Evolutionary conservation across 2,888 invertebrate genomes (phyloP), one percentile per base, ranked within the genome.

Genomic region (Palloptera scutellata): DNA sequence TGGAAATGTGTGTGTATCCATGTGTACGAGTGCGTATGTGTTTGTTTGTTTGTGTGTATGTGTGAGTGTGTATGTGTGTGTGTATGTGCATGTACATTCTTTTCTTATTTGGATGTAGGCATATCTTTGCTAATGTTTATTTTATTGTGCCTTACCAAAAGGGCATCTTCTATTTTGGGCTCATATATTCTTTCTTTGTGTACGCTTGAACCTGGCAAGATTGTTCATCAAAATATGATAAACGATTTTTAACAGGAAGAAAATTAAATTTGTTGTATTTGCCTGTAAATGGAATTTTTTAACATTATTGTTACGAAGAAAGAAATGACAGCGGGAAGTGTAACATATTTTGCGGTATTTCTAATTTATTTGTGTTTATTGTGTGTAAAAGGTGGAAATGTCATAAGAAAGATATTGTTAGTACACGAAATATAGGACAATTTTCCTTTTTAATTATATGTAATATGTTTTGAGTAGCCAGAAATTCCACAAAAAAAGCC

Each of bases 171-270:
- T 40, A 19, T 57, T 61, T 59, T 51, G 30, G 43, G 63, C 53
- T 52, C 20, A 57, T 20, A 43, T 40, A 59, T 51, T 51, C 42
- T 30, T 40, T 15, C 57, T 20, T 19, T 17, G 13, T n/a, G 54
- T 19, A 54, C 54, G 51, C 61, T 13, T 55, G 55, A 43, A 54
- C 55, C 17, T 55, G 55, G 55, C 30, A 62, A 69, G 64, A 70
- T 69, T 68, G 58, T 66, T 69, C 66, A 66, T 66, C 69, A 70
- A 72, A 70, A 72, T 66, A 72, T 70, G 70, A 70, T 72, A 70
- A 72, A 72, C 72, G 69, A 72, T 69, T 70, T 68, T 64, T 54
- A 70, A 64, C 59, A 61, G 45, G 60, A 54, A 58, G 15, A 66
- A 40, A 65, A 68, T 69, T 61, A 67, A 65, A 69, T 69, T 67